Base-by-base conservation (phyloP, 2,113 vertebrate genomes). In the Columbina picui region DNA sequence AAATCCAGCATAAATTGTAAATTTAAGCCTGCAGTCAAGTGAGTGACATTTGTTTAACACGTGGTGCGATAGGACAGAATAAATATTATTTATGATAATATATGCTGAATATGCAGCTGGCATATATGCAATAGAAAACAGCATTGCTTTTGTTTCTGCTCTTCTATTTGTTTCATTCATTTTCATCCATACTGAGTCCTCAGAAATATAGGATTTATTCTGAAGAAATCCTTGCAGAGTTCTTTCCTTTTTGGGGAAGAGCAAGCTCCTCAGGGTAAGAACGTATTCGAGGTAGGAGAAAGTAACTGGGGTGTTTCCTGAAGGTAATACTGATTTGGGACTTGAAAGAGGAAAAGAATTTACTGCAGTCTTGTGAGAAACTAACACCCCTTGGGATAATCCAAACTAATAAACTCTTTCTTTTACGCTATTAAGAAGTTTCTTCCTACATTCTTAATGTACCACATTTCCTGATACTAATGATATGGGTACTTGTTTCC, bases 271-370 rank as follows among this genome's bases (percentile, higher is more conserved):
- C n/a, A 27, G 38, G 6, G 10, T 90, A 88, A 90, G 59, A 39
- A 65, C 18, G 6, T 23, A 3, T 10, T 61, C 65, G 85, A 61
- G 22, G 50, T 7, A 88, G 45, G 59, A 94, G 88, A 71, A 78
- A 56, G 49, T 88, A 61, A 65, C 45, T 60, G 26, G 43, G 49
- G 39, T 87, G 75, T 77, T 94, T 92, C 77, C 71, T 5, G 1
- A 92, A 63, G 59, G 27, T 85, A 53, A 49, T 92, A 55, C 63
- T 84, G 38, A 53, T 50, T 25, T 88, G 71, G 83, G 88, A 90
- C 50, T 74, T 92, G 83, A 69, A 86, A 90, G 67, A 86, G 21
- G 71, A 90, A 88, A 88, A 83, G 63, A 86, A 95, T 93, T 95
- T 93, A 67, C 50, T 94, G 71, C 20, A 55, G 50, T 77, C 83